Percentiles rank a stretch among this genome's conserved stretches.
phyloP scores from a whole-genome alignment of 2,797 vertebrate genomes.

The Balearica regulorum region DNA sequence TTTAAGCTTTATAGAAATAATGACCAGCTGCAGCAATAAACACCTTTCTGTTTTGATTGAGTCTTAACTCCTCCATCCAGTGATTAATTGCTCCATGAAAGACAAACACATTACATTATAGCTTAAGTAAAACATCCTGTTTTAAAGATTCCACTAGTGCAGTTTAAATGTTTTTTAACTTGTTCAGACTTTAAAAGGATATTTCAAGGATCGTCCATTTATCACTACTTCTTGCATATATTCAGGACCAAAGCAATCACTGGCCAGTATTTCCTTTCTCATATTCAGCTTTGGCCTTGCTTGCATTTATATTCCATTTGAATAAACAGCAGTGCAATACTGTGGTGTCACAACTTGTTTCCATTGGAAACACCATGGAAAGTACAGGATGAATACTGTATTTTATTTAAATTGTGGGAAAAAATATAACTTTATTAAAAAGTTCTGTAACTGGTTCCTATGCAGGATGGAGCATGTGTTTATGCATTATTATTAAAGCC shows the following conservation, averaged over 20 bases:
- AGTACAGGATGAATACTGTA: neutral
- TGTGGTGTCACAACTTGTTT: neutral
- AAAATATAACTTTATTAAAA: neutral
- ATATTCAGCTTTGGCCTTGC: neutral
- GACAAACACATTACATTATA: conserved; percentile 60
- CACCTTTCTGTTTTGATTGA: conserved; percentile 59
- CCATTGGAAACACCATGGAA: neutral
- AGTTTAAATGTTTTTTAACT: conserved; percentile 34
- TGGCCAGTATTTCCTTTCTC: neutral
- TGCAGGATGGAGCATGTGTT: neutral
- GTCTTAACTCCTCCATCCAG: conserved; percentile 46
- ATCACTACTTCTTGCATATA: neutral
- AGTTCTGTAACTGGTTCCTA: neutral
- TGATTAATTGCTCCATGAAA: neutral
- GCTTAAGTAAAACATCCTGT: conserved; percentile 56
- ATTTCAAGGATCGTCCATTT: conserved; percentile 6
- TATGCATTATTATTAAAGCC: neutral
- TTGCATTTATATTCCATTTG: neutral
- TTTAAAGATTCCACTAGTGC: conserved; percentile 48
- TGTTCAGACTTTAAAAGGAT: conserved; percentile 13
- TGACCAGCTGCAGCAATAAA: conserved; percentile 64
- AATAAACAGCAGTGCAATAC: neutral
- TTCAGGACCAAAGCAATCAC: neutral
- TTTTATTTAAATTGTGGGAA: neutral
- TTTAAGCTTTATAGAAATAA: conserved; percentile 64